These are phyloP conservation scores for Chaetodon auriga DNA, from an alignment of 2,113 vertebrate species.

Conservation along the genomic window DNA sequence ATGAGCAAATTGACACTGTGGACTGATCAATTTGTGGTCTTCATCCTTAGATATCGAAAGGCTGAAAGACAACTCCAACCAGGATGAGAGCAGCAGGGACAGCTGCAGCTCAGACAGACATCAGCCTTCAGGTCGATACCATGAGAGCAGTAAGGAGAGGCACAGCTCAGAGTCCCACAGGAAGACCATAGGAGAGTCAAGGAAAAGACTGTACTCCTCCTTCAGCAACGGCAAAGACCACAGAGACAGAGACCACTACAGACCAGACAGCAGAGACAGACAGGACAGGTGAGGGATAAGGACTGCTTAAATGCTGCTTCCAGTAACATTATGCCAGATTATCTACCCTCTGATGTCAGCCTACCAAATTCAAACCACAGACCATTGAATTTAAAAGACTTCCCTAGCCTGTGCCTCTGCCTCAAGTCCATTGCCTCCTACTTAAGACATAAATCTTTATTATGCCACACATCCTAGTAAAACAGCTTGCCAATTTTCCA, in stretches of 20 bases:
- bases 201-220: slow-evolving; percentile 93
- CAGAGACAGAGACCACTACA: slow-evolving; percentile 93
- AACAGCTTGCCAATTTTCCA: too few species aligned
- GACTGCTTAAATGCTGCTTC: too few species aligned
- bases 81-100: slow-evolving; percentile 97
- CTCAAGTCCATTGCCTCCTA: too few species aligned
- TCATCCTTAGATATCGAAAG: slow-evolving; percentile 89
- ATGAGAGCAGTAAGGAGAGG: slow-evolving; percentile 91
- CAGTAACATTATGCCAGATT: too few species aligned
- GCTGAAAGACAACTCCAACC: slow-evolving; percentile 92
- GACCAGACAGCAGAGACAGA: slow-evolving; percentile 87
- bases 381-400: not conserved
- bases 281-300: slow-evolving; percentile 77
- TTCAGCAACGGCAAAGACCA: slow-evolving; percentile 99
- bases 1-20: fast-evolving
- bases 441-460: too few species aligned
- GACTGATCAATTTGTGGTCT: not conserved
- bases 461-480: too few species aligned
- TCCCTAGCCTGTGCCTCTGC: too few species aligned
- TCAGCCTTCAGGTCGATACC: slow-evolving; percentile 87
- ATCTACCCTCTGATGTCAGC: not conserved
- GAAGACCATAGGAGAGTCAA: slow-evolving; percentile 85
- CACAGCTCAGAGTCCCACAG: slow-evolving; percentile 89
- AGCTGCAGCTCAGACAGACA: slow-evolving; percentile 96
- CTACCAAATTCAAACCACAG: not conserved